Evolutionary conservation across 2,797 vertebrate genomes (phyloP).

Genomic region (Florisuga fusca): DNA sequence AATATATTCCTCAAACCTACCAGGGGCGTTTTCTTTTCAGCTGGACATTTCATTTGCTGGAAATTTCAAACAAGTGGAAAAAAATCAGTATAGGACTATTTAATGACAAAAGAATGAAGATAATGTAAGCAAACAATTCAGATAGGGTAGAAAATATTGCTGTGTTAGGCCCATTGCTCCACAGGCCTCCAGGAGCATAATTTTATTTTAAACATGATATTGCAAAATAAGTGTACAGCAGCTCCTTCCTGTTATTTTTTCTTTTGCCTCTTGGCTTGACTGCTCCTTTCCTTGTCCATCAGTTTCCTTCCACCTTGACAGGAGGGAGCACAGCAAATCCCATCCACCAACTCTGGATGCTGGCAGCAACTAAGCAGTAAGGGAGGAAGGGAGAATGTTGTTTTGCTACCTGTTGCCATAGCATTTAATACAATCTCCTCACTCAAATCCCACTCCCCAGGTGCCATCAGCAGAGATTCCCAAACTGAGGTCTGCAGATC

Average conservation of each 20-base stretch:
- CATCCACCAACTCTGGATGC: slow-evolving; percentile 19
- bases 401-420: slow-evolving; percentile 63
- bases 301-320: not conserved
- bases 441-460: slow-evolving; percentile 36
- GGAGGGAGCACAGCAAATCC: not conserved
- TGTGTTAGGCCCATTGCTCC: not conserved
- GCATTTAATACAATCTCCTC: slow-evolving; percentile 45
- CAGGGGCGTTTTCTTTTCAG: not conserved
- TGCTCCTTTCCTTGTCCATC: not conserved
- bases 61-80: not conserved
- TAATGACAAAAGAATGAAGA: not conserved
- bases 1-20: not conserved
- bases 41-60: not conserved
- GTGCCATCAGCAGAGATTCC: slow-evolving; percentile 54
- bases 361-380: slow-evolving; percentile 55
- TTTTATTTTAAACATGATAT: not conserved
- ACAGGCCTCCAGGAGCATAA: not conserved
- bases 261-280: not conserved
- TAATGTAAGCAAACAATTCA: not conserved
- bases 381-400: not conserved
- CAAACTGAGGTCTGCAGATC: slow-evolving; percentile 32
- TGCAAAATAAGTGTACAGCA: not conserved
- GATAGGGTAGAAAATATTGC: not conserved
- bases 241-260: not conserved
- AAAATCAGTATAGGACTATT: not conserved